phyloP scores from a whole-genome alignment of 2,797 vertebrate genomes.

The Cryptoblepharus egeriae region DNA sequence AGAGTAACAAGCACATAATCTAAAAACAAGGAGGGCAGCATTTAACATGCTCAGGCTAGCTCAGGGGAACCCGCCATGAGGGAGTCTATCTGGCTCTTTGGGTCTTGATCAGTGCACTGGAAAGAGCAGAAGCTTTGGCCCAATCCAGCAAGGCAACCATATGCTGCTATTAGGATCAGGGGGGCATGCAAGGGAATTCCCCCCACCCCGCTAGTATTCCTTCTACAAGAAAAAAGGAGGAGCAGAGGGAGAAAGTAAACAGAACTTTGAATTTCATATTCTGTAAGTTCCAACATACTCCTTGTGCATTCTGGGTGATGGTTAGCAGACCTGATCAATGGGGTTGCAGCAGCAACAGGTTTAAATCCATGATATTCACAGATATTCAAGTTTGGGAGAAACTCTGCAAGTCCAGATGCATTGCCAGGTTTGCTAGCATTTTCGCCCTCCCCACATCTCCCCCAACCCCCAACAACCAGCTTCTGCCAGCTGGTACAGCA shows the following conservation, averaged over 20 bases:
- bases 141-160: background rate
- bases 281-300: background rate
- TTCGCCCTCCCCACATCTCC: no score
- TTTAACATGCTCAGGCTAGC: no score
- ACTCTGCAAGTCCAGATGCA: background rate
- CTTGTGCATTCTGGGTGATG: background rate
- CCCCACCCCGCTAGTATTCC: background rate
- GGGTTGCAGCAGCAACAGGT: background rate
- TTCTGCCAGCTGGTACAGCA: background rate
- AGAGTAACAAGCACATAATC: no score
- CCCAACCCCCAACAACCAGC: background rate
- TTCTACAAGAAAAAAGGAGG: background rate
- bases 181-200: background rate
- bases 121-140: background rate
- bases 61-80: no score
- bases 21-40: no score
- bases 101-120: background rate
- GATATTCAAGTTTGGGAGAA: background rate
- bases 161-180: background rate
- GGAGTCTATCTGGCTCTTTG: background rate
- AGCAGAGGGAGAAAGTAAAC: background rate
- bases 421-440: background rate
- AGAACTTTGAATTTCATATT: background rate
- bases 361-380: background rate
- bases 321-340: no score